Evolutionary conservation across 1,140 invertebrate genomes (phyloP).

Genomic region (Lepeophtheirus salmonis): DNA sequence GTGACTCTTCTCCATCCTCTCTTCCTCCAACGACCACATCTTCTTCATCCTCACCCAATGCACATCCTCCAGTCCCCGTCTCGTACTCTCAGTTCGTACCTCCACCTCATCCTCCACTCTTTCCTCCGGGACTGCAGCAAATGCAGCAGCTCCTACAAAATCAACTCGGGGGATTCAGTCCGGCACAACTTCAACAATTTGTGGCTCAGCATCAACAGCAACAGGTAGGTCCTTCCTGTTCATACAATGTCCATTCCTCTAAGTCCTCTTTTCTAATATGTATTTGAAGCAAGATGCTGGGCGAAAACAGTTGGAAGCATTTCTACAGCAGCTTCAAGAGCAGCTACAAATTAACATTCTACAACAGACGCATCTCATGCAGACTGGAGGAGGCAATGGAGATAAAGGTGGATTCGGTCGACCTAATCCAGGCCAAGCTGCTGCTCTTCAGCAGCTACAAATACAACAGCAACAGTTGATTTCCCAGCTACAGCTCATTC

Average conservation of each 20-base stretch:
- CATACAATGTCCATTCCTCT: neutral
- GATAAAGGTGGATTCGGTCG: slow-evolving; percentile 1
- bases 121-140: slow-evolving; percentile 14
- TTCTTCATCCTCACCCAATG: neutral
- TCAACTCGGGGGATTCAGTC: slow-evolving; percentile 3
- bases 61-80: neutral
- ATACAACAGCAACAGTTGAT: slow-evolving; percentile 14
- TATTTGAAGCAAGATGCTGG: slow-evolving; percentile 5
- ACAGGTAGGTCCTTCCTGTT: too few species aligned
- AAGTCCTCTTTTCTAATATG: neutral
- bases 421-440: neutral
- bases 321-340: slow-evolving; percentile 18
- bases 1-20: neutral
- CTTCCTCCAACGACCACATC: neutral
- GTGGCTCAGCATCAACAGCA: slow-evolving; percentile 10
- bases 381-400: neutral
- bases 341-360: slow-evolving; percentile 16
- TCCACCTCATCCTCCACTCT: neutral
- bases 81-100: neutral
- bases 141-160: slow-evolving; percentile 11
- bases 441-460: slow-evolving; percentile 9
- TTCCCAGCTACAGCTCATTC: slow-evolving; percentile 11
- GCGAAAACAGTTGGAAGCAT: slow-evolving; percentile 16
- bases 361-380: slow-evolving; percentile 14
- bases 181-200: slow-evolving; percentile 13